These are phyloP conservation scores for Amphipyra berbera DNA, from an alignment of 2,888 invertebrate genomes.

Conservation along the genomic window DNA sequence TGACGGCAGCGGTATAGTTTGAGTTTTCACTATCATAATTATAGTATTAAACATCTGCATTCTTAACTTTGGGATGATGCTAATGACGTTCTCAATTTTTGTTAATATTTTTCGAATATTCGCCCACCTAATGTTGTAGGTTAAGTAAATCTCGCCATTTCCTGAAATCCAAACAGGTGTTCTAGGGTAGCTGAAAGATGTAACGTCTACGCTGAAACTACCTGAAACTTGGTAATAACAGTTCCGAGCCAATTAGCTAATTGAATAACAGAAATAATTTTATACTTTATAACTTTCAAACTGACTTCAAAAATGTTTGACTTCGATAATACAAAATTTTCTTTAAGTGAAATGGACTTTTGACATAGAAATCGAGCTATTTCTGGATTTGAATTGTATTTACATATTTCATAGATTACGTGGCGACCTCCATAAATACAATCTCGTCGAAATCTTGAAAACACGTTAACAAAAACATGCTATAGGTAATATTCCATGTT, in stretches of 20 bases:
- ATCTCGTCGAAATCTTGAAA: background rate
- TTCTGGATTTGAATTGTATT: background rate
- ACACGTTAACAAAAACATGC: background rate
- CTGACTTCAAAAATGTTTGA: background rate
- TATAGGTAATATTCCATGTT: background rate
- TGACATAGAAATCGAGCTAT: background rate
- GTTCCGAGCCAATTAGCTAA: slow-evolving; percentile 64
- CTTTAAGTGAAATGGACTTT: background rate
- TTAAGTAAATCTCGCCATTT: slow-evolving; percentile 62
- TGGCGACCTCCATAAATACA: background rate
- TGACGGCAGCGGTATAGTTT: too few relatives aligned
- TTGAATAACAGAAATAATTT: slow-evolving; percentile 56
- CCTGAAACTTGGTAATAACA: slow-evolving; percentile 64
- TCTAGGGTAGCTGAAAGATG: slow-evolving; percentile 51
- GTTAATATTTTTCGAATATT: too few relatives aligned
- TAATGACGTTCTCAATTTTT: too few relatives aligned
- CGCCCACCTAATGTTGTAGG: slow-evolving; percentile 44
- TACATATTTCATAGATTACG: background rate
- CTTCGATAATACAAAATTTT: too few relatives aligned
- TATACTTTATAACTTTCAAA: slow-evolving; percentile 42
- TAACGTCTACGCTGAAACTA: slow-evolving; percentile 58
- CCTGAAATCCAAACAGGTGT: slow-evolving; percentile 60
- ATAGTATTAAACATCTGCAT: too few relatives aligned
- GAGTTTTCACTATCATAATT: too few relatives aligned
- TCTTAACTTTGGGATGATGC: too few relatives aligned